Evolutionary conservation across 2,888 invertebrate species (phyloP), one percentile per base, ranked within the genome.

Genomic region (Spialia ferax): DNA sequence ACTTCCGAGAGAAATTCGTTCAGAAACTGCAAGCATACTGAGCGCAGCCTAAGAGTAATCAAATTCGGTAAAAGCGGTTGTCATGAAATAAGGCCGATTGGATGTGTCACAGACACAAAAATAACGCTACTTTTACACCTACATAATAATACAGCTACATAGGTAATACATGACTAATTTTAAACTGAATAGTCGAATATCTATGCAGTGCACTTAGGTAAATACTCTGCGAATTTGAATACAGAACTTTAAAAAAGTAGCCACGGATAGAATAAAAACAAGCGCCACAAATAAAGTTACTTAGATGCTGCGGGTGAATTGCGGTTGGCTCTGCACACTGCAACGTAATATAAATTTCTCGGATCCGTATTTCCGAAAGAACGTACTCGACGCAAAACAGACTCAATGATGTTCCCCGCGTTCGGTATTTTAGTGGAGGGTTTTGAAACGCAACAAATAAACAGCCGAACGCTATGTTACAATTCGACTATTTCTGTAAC

Each of bases 281-380:
- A 45, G 13, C 15, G 42, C 42, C 15, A 18, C 42, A 45, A 45
- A 45, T 45, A 45, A 45, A 45, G 18, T 48, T 45, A 45, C 42
- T 45, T 48, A 48, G 48, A 48, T 48, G 48, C 48, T 48, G 48
- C 48, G 48, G 48, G 10, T 48, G 20, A 48, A 48, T 48, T 48
- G 48, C 11, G 20, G 48, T 20, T 48, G 48, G 18, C 48, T 48
- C 48, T 48, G 48, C 48, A 48, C 48, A 48, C 48, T 48, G 48
- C 48, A 48, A 20, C 48, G 48, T 48, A 48, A 48, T 48, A 48
- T 48, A 48, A 48, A 48, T 48, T 48, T 48, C 48, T 18, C 48
- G 20, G 20, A 48, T 48, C 20, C 48, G 48, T 48, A 48, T 48
- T 48, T 48, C 48, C 20, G 20, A 48, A 48, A 48, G 48, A 18